Conservation (phyloP, 2,888 invertebrate genomes). For the Heliconius charithonia region DNA sequence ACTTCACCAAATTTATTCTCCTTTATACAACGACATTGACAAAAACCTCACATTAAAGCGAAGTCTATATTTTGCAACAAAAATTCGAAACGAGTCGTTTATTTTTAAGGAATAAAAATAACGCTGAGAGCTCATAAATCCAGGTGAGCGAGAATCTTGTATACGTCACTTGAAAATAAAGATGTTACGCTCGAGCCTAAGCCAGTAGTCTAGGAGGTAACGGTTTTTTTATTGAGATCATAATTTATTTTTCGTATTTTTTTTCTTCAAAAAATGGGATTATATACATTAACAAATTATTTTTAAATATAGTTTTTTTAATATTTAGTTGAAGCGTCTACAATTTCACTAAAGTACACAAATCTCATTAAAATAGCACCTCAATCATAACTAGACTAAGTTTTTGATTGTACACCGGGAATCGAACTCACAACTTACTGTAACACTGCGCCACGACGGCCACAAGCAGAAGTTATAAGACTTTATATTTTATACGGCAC, state of each 20-base stretch:
- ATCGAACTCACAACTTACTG: neutral
- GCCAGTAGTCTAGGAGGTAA: constrained; percentile 47
- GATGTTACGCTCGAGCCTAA: constrained; percentile 63
- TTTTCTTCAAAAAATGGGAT: neutral
- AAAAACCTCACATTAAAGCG: constrained; percentile 5
- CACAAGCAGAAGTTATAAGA: constrained; percentile 48
- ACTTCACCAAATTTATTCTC: neutral
- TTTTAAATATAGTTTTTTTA: too few relatives aligned
- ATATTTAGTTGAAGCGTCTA: too few relatives aligned
- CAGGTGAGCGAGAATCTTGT: constrained; percentile 64
- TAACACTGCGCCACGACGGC: too few relatives aligned
- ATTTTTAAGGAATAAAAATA: constrained; percentile 56
- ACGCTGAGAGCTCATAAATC: constrained; percentile 62
- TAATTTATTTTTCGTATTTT: neutral
- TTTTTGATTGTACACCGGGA: too few relatives aligned
- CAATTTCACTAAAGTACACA: too few relatives aligned
- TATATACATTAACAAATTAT: too few relatives aligned
- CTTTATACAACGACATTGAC: constrained; percentile 9
- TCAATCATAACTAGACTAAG: too few relatives aligned
- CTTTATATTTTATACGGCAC: constrained; percentile 49
- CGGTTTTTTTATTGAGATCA: neutral
- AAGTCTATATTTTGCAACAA: constrained; percentile 37
- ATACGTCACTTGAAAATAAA: constrained; percentile 71
- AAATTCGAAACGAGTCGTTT: constrained; percentile 34
- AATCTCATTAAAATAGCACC: too few relatives aligned